Conservation (phyloP, 1,140 invertebrate species). For the Danaus melanippus region DNA sequence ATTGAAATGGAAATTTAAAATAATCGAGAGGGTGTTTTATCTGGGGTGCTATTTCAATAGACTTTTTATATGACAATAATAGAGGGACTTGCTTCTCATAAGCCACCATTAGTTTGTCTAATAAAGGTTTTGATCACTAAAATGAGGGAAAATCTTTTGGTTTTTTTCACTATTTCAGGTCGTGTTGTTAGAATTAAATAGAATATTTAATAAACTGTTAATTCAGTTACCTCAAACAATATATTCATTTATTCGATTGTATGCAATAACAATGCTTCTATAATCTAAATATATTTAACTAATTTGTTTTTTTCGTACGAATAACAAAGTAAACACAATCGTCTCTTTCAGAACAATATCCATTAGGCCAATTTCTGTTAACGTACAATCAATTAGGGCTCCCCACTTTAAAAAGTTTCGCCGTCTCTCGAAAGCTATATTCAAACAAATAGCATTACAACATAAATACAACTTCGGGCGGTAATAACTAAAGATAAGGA, state of each 20-base stretch:
- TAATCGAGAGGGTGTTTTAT: conserved; percentile 47
- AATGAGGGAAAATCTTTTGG: conserved; percentile 16
- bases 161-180: background rate
- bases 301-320: background rate
- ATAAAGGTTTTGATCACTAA: conserved; percentile 30
- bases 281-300: no score
- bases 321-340: conserved; percentile 5
- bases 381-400: conserved; percentile 16
- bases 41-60: conserved; percentile 44
- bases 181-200: no score
- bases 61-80: conserved; percentile 51
- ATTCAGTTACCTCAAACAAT: no score
- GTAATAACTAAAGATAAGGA: conserved; percentile 8
- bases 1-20: conserved; percentile 53
- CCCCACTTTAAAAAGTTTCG: conserved; percentile 11
- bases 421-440: conserved; percentile 11
- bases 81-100: conserved; percentile 53
- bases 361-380: conserved; percentile 20
- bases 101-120: conserved; percentile 58
- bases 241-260: no score
- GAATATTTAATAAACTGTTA: no score
- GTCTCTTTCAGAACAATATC: conserved; percentile 16
- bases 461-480: conserved; percentile 14
- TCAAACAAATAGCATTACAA: conserved; percentile 20
- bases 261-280: background rate